Evolutionary conservation across 2,888 invertebrate genomes (phyloP), one percentile per base, ranked within the genome.

Genomic region (Arrhopalites spinosus): DNA sequence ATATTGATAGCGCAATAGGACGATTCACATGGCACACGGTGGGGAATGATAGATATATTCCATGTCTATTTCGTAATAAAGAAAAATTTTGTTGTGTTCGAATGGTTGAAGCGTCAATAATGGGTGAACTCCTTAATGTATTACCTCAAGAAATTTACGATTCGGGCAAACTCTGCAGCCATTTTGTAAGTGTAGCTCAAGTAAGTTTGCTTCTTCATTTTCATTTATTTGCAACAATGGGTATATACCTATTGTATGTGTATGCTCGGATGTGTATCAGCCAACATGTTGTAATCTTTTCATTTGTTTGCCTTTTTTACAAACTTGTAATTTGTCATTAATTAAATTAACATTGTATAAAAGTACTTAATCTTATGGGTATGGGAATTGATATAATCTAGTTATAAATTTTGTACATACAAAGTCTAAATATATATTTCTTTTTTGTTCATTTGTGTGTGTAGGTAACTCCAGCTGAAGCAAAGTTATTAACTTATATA

Each of bases 71-170:
- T 84, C 89, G 97, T 25, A 90, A 91, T 71, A 89, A 90, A 23
- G 94, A 94, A 85, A 92, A 92, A 85, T 96, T 93, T 85, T 94
- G 95, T 85, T 93, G 96, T n/a, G 96, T 97, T 71, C 89, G 95
- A 74, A 95, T 97, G 90, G 93, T 96, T 29, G 97, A 97, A 86
- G 90, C 91, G 84, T 96, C 96, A 86, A 88, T 96, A 66, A 71
- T 82, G 64, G 77, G 77, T 25, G 77, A 78, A 53, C 74, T 80
- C 17, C 73, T 81, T 5, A 36, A 73, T 68, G 66, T 78, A 2
- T 66, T 83, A 59, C 80, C 82, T 8, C 75, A 77, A 20, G 83
- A 83, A 69, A 68, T 83, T 17, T 79, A 79, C 53, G 79, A 80
- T 20, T 76, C 79, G 53, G 75, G 75, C 8, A 77, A 72, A 72